Base-by-base conservation (phyloP, 1,140 invertebrate genomes). In the Charaxes varanes region DNA sequence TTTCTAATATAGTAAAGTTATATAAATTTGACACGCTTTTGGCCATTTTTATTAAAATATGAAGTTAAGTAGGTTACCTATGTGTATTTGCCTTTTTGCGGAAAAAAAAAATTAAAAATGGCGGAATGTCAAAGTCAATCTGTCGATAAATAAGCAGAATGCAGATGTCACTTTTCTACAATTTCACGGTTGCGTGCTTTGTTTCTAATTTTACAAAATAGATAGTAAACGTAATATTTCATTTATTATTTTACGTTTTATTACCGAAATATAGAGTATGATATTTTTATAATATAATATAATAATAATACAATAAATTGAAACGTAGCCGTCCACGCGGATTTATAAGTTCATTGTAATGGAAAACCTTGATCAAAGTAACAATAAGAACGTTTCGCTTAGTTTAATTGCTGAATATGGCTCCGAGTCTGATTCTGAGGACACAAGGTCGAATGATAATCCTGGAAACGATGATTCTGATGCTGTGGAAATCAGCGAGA, bases 351-450 rank as follows among this genome's bases (percentile, higher is more conserved):
- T 37, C 33, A 44, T 53, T 53, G 36, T 53, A 70, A 80, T 80
- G 74, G 74, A 70, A 67, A 80, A 77, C 57, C 65, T 60, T 54
- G 66, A 74, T 49, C 56, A 62, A 42, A 71, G 63, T 51, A 76
- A 68, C 62, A 73, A 77, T 70, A 80, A 80, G 69, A 74, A 77
- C 55, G 63, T 76, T 70, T 69, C 79, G 35, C 50, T 80, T 8
- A 80, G 67, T 64, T 63, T 80, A 56, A 72, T 84, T 21, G 71
- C 71, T 4, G 74, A 74, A 41, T 84, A 84, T 46, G 73, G 72
- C 8, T 78, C 79, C 3, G 79, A 84, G 45, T 80, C 77, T 0
- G 76, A 84, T 40, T 77, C 76, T 3, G 76, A 78, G 18, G 70
- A 77, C 15, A 70, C 58, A 3, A 52, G 43, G 33, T 71, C 70